Percentiles rank a stretch among this genome's conserved stretches.
Conservation (phyloP, 2,113 vertebrate genomes). For the Falcunculus frontatus region DNA sequence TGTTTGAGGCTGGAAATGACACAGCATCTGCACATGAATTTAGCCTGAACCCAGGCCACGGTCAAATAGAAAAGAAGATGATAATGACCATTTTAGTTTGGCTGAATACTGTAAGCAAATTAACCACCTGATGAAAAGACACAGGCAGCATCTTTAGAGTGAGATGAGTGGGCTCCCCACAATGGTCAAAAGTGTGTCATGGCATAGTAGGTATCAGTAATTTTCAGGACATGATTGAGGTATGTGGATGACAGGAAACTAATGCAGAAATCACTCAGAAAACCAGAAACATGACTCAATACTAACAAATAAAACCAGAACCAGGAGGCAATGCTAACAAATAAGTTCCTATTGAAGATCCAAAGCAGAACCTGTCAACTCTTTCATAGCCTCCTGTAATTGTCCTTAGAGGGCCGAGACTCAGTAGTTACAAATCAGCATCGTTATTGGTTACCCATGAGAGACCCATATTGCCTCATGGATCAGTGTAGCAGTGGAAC, state of each 20-base stretch:
- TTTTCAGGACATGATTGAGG: not conserved
- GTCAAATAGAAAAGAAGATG: not conserved
- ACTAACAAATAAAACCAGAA: not conserved
- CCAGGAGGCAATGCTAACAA: not conserved
- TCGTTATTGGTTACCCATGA: not conserved
- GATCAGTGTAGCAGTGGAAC: not conserved
- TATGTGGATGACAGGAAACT: not conserved
- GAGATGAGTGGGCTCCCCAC: not conserved
- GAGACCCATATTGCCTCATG: not conserved
- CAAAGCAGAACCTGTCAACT: not conserved
- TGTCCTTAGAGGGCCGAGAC: not conserved
- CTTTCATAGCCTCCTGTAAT: not conserved
- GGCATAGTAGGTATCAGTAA: not conserved
- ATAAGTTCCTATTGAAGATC: not conserved
- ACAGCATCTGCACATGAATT: not conserved
- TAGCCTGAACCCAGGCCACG: not conserved
- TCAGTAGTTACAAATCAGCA: not conserved
- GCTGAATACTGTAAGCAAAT: not conserved
- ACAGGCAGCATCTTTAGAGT: not conserved
- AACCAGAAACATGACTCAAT: not conserved
- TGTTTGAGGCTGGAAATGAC: not conserved
- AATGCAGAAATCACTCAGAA: not conserved
- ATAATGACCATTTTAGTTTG: not conserved
- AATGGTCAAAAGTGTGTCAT: not conserved
- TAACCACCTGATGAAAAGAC: not conserved